Conservation (phyloP, 1,140 invertebrate genomes). For the Procambarus virginalis region DNA sequence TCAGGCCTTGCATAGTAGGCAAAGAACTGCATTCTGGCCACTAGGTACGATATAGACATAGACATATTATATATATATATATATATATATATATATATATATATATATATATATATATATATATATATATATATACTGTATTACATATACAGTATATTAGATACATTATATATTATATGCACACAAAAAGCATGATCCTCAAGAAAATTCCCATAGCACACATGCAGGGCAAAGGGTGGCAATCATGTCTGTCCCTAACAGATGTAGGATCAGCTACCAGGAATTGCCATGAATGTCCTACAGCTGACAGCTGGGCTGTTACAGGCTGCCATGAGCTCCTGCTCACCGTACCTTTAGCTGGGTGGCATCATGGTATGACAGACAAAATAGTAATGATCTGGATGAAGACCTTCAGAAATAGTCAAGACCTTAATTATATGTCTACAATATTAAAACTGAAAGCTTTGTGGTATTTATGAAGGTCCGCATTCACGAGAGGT, state of each 20-base stretch:
- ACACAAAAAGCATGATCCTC: slow-evolving; percentile 21
- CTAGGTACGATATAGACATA: no score
- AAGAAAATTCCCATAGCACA: slow-evolving; percentile 2
- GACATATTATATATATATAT: neutral
- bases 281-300: slow-evolving; percentile 2
- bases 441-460: neutral
- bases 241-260: slow-evolving; percentile 13
- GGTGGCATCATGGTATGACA: slow-evolving; percentile 36
- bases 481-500: slow-evolving; percentile 29
- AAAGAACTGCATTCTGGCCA: no score
- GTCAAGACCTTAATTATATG: neutral
- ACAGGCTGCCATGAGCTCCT: slow-evolving; percentile 24
- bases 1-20: no score
- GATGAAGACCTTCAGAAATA: slow-evolving; percentile 56
- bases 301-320: neutral
- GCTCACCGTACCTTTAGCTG: slow-evolving; percentile 36
- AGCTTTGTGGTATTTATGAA: slow-evolving; percentile 37
- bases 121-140: neutral
- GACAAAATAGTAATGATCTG: slow-evolving; percentile 47
- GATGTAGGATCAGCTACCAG: neutral
- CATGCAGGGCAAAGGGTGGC: slow-evolving; percentile 28
- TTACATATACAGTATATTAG: no score
- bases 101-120: slow-evolving; percentile 8
- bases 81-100: slow-evolving; percentile 8
- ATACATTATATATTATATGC: no score